These are phyloP conservation scores for Habrosyne pyritoides DNA, from an alignment of 2,888 invertebrate species.

Conservation along the genomic window DNA sequence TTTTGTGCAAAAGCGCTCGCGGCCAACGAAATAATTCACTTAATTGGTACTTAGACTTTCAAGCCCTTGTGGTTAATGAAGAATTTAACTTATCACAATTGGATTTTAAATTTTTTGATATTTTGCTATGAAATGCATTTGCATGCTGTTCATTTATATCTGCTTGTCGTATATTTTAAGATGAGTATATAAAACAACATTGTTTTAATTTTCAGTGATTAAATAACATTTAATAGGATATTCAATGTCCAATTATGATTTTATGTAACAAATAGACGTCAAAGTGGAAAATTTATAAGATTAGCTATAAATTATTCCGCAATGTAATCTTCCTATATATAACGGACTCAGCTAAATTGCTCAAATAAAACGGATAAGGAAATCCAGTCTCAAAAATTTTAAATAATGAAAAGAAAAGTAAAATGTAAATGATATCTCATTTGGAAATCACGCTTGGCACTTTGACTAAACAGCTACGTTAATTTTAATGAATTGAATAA, in stretches of 20 bases:
- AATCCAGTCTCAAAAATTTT: neutral
- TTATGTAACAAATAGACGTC: neutral
- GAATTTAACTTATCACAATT: constrained; percentile 23
- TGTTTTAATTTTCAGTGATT: too few relatives aligned
- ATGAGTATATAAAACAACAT: too few relatives aligned
- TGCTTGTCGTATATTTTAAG: too few relatives aligned
- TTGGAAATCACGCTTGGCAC: constrained; percentile 23
- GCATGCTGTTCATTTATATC: neutral
- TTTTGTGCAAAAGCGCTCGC: constrained; percentile 33
- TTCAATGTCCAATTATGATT: too few relatives aligned
- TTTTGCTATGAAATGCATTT: constrained; percentile 1
- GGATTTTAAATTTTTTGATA: neutral
- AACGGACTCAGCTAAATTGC: neutral
- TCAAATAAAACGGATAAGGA: neutral
- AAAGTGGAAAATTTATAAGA: too few relatives aligned
- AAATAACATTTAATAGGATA: too few relatives aligned
- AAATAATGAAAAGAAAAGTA: constrained; percentile 21
- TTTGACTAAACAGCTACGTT: constrained; percentile 23
- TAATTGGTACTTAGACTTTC: constrained; percentile 40
- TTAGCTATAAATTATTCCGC: neutral
- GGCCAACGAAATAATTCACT: constrained; percentile 46
- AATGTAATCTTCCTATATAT: neutral
- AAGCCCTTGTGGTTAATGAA: constrained; percentile 28
- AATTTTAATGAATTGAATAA: constrained; percentile 20
- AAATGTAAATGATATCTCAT: constrained; percentile 28